phyloP scores from a whole-genome alignment of 2,113 vertebrate species.

The Ptilonorhynchus violaceus region DNA sequence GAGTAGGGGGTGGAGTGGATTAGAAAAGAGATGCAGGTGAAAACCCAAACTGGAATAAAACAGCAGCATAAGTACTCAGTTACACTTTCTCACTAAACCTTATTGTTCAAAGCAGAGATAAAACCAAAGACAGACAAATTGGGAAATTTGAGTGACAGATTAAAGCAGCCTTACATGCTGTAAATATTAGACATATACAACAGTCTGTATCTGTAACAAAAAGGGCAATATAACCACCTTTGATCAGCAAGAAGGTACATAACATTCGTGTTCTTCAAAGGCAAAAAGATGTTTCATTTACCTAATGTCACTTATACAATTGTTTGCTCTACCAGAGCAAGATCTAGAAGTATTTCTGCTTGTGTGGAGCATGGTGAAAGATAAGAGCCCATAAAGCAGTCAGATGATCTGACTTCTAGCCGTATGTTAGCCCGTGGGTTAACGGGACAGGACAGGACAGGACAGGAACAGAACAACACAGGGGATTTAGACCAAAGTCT shows the following conservation, averaged over 20 bases:
- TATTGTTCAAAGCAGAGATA: background rate
- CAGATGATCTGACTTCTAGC: background rate
- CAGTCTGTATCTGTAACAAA: background rate
- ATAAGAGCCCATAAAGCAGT: conserved; percentile 2
- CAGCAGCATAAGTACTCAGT: background rate
- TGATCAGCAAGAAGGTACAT: background rate
- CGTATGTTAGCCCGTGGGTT: background rate
- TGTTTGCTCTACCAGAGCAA: background rate
- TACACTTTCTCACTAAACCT: background rate
- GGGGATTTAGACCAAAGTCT: background rate
- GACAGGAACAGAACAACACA: background rate
- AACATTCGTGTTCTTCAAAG: conserved; percentile 10
- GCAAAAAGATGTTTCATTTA: background rate
- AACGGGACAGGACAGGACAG: too few relatives aligned
- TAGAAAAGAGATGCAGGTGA: background rate
- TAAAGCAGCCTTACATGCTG: background rate
- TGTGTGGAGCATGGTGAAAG: background rate
- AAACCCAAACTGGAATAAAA: background rate
- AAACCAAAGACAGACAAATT: background rate
- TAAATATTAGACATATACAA: background rate
- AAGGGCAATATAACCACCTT: background rate
- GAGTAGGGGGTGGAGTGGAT: fast-evolving
- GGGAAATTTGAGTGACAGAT: background rate
- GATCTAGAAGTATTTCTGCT: background rate
- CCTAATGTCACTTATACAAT: background rate